phyloP scores from a whole-genome alignment of 2,113 vertebrate genomes.

The Ailuropoda melanoleuca region DNA sequence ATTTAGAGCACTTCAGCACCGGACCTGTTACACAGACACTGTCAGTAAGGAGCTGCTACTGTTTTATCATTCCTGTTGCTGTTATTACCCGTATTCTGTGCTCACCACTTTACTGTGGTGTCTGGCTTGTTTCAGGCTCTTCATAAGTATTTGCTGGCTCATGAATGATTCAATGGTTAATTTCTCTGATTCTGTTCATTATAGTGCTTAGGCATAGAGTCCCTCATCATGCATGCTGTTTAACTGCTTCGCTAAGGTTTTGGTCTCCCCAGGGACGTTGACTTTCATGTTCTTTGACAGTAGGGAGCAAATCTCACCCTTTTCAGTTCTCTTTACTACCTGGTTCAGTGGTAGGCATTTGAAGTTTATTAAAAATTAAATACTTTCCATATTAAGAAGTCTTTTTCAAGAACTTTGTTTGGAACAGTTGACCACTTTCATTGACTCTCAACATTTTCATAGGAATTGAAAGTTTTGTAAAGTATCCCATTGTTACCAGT shows the following conservation, averaged over 20 bases:
- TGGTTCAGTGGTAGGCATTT: neutral
- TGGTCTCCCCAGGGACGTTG: neutral
- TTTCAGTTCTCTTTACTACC: neutral
- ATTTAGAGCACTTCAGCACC: neutral
- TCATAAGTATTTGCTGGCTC: neutral
- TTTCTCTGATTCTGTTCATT: neutral
- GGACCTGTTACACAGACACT: neutral
- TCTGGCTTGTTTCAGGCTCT: neutral
- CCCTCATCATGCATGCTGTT: neutral
- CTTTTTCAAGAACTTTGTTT: neutral
- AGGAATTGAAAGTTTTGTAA: neutral
- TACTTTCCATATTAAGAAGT: neutral
- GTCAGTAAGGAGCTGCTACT: neutral
- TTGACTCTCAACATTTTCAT: neutral
- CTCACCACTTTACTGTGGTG: neutral
- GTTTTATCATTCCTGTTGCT: neutral
- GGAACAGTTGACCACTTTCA: neutral
- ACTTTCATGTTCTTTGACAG: neutral
- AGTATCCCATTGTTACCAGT: neutral
- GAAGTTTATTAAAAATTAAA: neutral
- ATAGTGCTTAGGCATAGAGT: rapidly evolving
- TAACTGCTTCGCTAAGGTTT: neutral
- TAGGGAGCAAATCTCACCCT: neutral
- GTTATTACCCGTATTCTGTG: neutral
- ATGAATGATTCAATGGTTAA: neutral